A percentile compares a stretch with the other conserved stretches of the same genome.
phyloP scores from a whole-genome alignment of 2,888 invertebrate genomes.

The Apamea epomidion region DNA sequence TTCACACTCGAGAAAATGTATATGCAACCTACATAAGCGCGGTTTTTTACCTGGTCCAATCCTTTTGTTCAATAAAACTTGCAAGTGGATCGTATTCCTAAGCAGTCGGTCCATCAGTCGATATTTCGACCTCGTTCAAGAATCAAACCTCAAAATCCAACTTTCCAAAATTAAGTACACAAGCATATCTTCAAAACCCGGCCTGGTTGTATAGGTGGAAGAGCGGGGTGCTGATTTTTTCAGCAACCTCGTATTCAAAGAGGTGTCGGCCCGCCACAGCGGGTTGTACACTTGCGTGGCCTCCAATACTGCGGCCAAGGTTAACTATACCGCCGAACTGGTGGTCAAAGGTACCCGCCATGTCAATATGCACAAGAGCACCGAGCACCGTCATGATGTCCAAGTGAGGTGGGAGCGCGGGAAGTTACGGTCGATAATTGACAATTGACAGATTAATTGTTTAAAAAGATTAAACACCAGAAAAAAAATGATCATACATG shows the following conservation, averaged over 20 bases:
- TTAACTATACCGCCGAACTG: slow-evolving; percentile 93
- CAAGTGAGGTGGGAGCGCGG: slow-evolving; percentile 59
- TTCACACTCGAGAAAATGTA: not conserved
- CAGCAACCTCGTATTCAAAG: slow-evolving; percentile 94
- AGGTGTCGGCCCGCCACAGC: slow-evolving; percentile 93
- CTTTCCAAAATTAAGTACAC: slow-evolving; percentile 7
- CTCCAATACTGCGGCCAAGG: slow-evolving; percentile 93
- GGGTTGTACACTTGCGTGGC: slow-evolving; percentile 94
- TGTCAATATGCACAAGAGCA: slow-evolving; percentile 72
- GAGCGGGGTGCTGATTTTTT: slow-evolving; percentile 94
- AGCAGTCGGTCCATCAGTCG: not conserved
- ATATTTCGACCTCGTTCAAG: not conserved
- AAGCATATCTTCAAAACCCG: slow-evolving; percentile 59
- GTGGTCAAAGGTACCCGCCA: slow-evolving; percentile 92
- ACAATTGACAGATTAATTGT: not conserved
- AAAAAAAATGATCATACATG: not conserved
- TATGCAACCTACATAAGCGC: not conserved
- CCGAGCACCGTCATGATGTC: slow-evolving; percentile 66
- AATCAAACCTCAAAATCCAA: slow-evolving; percentile 6
- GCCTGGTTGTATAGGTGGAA: slow-evolving; percentile 90
- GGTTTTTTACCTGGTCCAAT: not conserved
- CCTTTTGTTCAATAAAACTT: not conserved
- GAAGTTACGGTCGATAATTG: not conserved
- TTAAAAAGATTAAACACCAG: not conserved
- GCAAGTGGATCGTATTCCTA: not conserved